A percentile compares a stretch with the other conserved stretches of the same genome.
These are phyloP conservation scores for Sebastes miniatus DNA, from an alignment of 2,797 vertebrate genomes.

Conservation along the genomic window DNA sequence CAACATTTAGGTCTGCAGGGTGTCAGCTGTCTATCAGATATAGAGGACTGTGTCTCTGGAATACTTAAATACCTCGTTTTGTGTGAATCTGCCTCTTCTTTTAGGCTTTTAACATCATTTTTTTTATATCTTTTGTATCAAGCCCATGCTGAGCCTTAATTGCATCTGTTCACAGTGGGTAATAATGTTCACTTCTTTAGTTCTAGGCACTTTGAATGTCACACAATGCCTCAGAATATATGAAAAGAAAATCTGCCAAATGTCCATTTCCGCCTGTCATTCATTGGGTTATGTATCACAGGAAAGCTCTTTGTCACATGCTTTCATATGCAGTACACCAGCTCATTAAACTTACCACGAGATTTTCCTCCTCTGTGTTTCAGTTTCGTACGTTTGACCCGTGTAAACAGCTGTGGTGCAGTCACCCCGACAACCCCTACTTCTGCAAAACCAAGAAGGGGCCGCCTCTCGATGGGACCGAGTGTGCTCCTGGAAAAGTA, in stretches of 20 bases:
- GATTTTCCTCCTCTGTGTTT: conserved; percentile 38
- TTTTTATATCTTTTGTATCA: not conserved
- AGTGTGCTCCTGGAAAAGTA: conserved; percentile 94
- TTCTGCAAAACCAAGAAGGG: conserved; percentile 99
- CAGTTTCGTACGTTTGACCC: conserved; percentile 99
- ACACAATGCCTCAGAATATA: not conserved
- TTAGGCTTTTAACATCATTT: not conserved
- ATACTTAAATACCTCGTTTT: not conserved
- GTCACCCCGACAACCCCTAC: conserved; percentile 97
- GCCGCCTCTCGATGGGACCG: conserved; percentile 94
- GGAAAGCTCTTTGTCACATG: not conserved
- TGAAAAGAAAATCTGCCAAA: not conserved
- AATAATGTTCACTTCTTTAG: not conserved
- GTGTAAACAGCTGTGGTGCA: conserved; percentile 98
- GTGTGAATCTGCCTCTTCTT: not conserved
- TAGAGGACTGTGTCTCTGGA: not conserved
- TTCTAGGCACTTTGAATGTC: not conserved
- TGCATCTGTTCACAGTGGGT: not conserved
- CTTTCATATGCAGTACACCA: not conserved
- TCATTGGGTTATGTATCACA: not conserved
- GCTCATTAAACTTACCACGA: not conserved
- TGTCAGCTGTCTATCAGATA: not conserved
- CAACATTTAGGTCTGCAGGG: not conserved
- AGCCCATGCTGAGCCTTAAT: too few relatives aligned
- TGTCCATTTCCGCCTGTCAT: not conserved